phyloP scores from a whole-genome alignment of 2,113 vertebrate species.

The Eulemur rufifrons region DNA sequence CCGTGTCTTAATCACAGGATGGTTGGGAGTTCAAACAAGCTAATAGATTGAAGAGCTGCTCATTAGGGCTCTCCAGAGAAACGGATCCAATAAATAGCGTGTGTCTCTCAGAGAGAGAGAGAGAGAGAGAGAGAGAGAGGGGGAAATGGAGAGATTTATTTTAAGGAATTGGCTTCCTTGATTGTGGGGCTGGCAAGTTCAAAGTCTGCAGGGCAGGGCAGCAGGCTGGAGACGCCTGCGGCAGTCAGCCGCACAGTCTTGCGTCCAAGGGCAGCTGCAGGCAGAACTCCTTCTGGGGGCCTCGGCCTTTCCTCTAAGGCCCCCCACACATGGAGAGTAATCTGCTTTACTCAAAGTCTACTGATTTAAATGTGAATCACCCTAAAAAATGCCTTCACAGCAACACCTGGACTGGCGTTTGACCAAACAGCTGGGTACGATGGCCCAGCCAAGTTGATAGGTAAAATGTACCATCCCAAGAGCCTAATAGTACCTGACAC shows the following conservation, averaged over 20 bases:
- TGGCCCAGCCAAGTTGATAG: neutral
- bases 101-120: neutral
- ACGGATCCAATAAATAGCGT: neutral
- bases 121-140: neutral
- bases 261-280: neutral
- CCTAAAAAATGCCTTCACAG: neutral
- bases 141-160: neutral
- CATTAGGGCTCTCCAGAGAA: neutral
- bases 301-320: neutral
- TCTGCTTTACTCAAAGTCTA: neutral
- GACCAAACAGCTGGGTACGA: neutral
- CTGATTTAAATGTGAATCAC: neutral
- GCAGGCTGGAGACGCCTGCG: neutral
- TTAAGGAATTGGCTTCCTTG: neutral
- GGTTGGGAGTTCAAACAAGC: neutral
- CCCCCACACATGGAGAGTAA: neutral
- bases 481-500: fast-evolving
- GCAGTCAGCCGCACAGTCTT: too few relatives aligned
- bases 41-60: neutral
- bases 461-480: neutral
- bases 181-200: neutral
- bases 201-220: neutral
- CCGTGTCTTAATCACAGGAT: fast-evolving
- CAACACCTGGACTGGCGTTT: neutral
- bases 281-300: neutral